These are phyloP conservation scores for Cherax destructor DNA, from an alignment of 1,140 invertebrate genomes.

Conservation along the genomic window DNA sequence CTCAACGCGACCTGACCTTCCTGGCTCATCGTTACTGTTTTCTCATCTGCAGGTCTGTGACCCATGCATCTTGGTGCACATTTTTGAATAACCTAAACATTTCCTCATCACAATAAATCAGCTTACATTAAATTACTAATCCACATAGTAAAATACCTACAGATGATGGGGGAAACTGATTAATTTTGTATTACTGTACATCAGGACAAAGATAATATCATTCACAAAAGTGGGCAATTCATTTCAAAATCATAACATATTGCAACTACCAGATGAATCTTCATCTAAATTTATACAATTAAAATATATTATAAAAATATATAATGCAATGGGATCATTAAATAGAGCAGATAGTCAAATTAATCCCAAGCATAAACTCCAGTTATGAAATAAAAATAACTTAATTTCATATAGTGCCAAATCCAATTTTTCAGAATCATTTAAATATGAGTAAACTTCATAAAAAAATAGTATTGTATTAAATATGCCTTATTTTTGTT, in stretches of 20 bases:
- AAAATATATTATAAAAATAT: not conserved
- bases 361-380: no score
- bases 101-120: not conserved
- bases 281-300: not conserved
- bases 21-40: not conserved
- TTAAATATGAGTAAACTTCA: not conserved
- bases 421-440: not conserved
- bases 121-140: constrained; percentile 29
- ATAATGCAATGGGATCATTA: no score
- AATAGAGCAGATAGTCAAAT: no score
- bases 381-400: not conserved
- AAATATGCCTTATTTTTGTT: not conserved
- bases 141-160: not conserved
- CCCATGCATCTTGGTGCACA: no score
- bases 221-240: not conserved
- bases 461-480: not conserved
- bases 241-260: constrained; percentile 1
- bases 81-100: no score
- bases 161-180: constrained; percentile 5
- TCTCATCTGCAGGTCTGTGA: not conserved
- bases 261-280: not conserved
- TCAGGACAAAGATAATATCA: constrained; percentile 26
- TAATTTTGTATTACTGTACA: not conserved
- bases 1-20: not conserved
- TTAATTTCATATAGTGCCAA: not conserved